Conservation (phyloP, 2,113 vertebrate species). For the Dunckerocampus dactyliophorus region DNA sequence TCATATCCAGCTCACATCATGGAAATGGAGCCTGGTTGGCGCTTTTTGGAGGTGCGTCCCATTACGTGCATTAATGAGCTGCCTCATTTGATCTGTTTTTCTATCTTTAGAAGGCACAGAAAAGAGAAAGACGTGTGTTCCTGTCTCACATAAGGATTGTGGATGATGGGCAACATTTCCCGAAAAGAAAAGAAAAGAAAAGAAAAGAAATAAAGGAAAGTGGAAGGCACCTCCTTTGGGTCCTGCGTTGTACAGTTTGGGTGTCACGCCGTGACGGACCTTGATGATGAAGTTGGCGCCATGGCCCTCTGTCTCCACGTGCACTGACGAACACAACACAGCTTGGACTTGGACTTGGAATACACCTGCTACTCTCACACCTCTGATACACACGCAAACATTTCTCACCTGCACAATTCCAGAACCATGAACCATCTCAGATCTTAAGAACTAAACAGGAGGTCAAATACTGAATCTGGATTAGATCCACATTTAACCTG, state of each 20-base stretch:
- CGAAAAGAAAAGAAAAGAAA: not conserved
- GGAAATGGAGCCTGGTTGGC: too few relatives aligned
- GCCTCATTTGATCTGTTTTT: too few relatives aligned
- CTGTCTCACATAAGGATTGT: too few relatives aligned
- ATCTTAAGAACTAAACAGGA: not conserved
- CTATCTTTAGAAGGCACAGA: too few relatives aligned
- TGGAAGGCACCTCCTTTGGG: slow-evolving; percentile 53
- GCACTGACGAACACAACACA: slow-evolving; percentile 73
- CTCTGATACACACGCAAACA: not conserved
- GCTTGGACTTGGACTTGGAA: slow-evolving; percentile 2
- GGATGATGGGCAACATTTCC: too few relatives aligned
- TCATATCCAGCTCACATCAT: too few relatives aligned
- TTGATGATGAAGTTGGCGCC: slow-evolving; percentile 79
- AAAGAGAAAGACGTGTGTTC: too few relatives aligned
- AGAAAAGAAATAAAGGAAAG: not conserved
- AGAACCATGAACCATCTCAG: not conserved
- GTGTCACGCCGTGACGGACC: slow-evolving; percentile 78
- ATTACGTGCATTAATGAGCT: too few relatives aligned
- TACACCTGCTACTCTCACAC: not conserved
- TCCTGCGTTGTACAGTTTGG: slow-evolving; percentile 80
- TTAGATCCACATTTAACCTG: too few relatives aligned
- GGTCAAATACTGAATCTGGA: too few relatives aligned
- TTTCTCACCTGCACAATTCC: not conserved
- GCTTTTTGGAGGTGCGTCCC: too few relatives aligned
- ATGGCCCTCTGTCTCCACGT: slow-evolving; percentile 81